phyloP scores from a whole-genome alignment of 2,797 vertebrate species.

The Myotis planiceps region DNA sequence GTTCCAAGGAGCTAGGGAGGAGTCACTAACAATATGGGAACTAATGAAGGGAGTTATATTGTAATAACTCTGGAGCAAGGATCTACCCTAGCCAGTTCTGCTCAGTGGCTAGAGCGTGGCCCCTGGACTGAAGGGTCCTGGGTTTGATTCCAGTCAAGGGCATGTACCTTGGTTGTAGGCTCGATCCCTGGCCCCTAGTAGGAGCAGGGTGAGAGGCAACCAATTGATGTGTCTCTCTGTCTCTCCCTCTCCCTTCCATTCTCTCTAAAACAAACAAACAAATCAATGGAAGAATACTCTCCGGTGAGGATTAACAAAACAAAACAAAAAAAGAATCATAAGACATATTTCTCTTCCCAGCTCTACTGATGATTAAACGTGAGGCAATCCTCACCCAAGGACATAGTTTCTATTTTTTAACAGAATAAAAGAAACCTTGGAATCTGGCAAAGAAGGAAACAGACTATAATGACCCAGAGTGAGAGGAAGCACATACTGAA shows the following conservation, averaged over 20 bases:
- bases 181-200: too few species aligned
- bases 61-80: background rate
- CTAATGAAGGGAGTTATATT: background rate
- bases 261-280: too few species aligned
- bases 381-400: background rate
- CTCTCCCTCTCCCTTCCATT: too few species aligned
- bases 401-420: background rate
- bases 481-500: background rate
- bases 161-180: too few species aligned
- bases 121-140: too few species aligned
- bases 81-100: background rate
- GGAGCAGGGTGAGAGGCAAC: too few species aligned
- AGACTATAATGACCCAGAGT: background rate
- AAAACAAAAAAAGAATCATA: background rate
- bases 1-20: background rate
- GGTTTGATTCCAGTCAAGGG: too few species aligned
- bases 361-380: background rate
- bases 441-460: background rate
- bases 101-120: too few species aligned
- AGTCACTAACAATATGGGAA: background rate
- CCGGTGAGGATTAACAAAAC: too few species aligned
- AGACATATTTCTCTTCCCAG: background rate
- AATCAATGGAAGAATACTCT: too few species aligned
- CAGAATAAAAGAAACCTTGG: background rate
- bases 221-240: too few species aligned